A percentile compares a stretch with the other conserved stretches of the same genome.
Evolutionary conservation across 2,113 vertebrate species (phyloP).

Genomic region (Lophochroa leadbeateri): DNA sequence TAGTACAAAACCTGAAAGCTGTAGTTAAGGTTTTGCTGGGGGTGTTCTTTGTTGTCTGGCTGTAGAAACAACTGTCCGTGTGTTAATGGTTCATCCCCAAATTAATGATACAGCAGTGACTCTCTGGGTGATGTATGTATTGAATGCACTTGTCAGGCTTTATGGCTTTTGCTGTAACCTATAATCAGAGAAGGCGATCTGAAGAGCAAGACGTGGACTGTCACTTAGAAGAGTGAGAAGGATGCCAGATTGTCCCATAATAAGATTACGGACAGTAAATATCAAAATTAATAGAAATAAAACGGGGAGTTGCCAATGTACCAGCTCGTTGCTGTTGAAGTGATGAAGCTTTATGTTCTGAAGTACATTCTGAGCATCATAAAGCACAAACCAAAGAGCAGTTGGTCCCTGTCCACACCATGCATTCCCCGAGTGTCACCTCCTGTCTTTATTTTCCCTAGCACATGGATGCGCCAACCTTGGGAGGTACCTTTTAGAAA

Average conservation of each 20-base stretch:
- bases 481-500: not conserved
- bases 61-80: not conserved
- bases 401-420: not conserved
- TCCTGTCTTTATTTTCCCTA: not conserved
- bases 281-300: not conserved
- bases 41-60: not conserved
- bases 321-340: not conserved
- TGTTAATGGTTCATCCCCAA: not conserved
- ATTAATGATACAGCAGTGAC: not conserved
- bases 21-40: not conserved
- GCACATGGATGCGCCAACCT: not conserved
- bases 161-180: not conserved
- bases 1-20: not conserved
- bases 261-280: not conserved
- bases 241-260: not conserved
- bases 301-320: accelerated
- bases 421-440: not conserved
- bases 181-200: not conserved
- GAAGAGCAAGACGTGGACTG: not conserved
- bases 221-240: not conserved
- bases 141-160: not conserved
- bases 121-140: too few relatives aligned
- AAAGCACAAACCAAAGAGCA: not conserved
- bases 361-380: not conserved
- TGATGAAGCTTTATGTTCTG: not conserved